Conservation (phyloP, 2,888 invertebrate species). For the Dynastes tityus region DNA sequence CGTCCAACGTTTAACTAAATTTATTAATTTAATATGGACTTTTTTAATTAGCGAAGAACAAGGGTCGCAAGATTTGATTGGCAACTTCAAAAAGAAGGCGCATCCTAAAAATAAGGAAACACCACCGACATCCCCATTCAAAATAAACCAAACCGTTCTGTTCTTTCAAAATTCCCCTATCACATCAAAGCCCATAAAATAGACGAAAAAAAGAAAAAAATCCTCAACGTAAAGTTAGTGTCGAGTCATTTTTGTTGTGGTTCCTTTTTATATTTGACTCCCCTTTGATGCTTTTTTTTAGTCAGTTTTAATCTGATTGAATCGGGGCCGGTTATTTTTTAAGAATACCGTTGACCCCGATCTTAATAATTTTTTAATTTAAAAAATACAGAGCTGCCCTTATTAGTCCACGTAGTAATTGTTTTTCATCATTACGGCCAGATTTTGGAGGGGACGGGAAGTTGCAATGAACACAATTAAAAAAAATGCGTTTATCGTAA, state of each 20-base stretch:
- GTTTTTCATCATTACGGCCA: constrained; percentile 54
- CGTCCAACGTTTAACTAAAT: too few relatives aligned
- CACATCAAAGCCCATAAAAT: too few relatives aligned
- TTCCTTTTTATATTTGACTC: background rate
- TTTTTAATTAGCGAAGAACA: too few relatives aligned
- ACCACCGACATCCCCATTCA: too few relatives aligned
- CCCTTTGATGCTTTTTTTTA: constrained; percentile 38
- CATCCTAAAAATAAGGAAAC: too few relatives aligned
- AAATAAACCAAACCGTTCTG: too few relatives aligned
- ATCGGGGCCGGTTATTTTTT: constrained; percentile 58
- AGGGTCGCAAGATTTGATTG: too few relatives aligned
- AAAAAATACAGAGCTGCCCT: constrained; percentile 59
- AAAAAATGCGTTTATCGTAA: constrained; percentile 39
- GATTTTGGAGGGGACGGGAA: constrained; percentile 18
- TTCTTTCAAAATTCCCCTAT: too few relatives aligned
- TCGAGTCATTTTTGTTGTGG: constrained; percentile 42
- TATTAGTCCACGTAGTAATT: constrained; percentile 53
- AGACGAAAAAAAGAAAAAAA: too few relatives aligned
- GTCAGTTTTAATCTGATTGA: constrained; percentile 59
- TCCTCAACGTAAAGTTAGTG: too few relatives aligned
- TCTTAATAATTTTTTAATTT: constrained; percentile 62
- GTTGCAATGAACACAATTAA: constrained; percentile 11
- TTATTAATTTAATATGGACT: too few relatives aligned
- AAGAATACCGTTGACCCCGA: constrained; percentile 61
- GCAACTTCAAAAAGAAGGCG: too few relatives aligned